phyloP scores from a whole-genome alignment of 1,140 invertebrate species.

The Cherax destructor region DNA sequence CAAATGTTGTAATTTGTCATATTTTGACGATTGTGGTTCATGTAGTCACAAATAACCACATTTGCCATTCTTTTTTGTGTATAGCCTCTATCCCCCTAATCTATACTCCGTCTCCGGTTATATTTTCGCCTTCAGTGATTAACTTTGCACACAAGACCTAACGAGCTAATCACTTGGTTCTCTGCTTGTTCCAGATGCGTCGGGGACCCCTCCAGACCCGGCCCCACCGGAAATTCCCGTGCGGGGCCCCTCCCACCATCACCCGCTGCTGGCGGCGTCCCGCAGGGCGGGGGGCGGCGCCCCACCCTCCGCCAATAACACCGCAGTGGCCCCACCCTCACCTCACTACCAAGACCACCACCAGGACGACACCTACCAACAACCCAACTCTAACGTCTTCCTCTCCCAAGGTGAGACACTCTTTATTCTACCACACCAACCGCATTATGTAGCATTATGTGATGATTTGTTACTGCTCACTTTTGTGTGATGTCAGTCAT shows the following conservation, averaged over 20 bases:
- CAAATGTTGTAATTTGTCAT: too few species aligned
- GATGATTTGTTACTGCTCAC: too few species aligned
- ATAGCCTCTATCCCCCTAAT: too few species aligned
- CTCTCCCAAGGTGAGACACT: constrained; percentile 48
- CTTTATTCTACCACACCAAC: neutral
- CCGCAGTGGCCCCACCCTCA: constrained; percentile 37
- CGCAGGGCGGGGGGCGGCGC: neutral
- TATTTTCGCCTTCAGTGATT: too few species aligned
- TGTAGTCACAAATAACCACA: too few species aligned
- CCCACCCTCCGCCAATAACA: constrained; percentile 26
- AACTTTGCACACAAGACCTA: too few species aligned
- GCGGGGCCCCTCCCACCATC: constrained; percentile 56
- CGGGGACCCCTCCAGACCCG: constrained; percentile 56
- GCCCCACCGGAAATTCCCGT: constrained; percentile 55
- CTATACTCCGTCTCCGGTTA: too few species aligned
- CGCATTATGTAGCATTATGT: too few species aligned
- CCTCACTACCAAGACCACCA: constrained; percentile 59
- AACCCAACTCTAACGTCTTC: constrained; percentile 60
- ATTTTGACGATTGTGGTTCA: too few species aligned
- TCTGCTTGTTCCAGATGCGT: constrained; percentile 41
- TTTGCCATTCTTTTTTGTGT: too few species aligned
- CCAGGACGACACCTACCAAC: constrained; percentile 60
- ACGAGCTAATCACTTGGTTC: neutral
- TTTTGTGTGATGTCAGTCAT: too few species aligned
- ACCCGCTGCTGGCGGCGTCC: constrained; percentile 45